Evolutionary conservation across 2,113 vertebrate species (phyloP).

Genomic region (Catharus bicknelli): DNA sequence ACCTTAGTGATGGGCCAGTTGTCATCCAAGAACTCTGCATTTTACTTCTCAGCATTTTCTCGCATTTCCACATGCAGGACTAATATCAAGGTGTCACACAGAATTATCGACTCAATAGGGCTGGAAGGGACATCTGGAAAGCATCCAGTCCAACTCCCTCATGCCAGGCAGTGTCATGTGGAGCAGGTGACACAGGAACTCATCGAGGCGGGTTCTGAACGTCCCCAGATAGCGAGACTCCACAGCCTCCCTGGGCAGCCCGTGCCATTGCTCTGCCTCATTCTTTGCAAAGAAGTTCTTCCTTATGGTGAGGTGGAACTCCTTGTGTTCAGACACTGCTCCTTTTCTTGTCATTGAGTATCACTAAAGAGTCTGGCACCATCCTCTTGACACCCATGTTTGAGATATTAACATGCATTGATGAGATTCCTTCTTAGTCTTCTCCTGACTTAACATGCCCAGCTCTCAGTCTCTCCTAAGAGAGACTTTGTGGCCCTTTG

Average conservation of each 20-base stretch:
- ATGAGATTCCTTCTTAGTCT: neutral
- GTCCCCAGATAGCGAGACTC: neutral
- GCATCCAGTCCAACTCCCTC: neutral
- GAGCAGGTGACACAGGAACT: neutral
- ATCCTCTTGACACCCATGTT: neutral
- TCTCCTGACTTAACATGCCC: neutral
- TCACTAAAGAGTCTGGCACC: neutral
- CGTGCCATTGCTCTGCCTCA: neutral
- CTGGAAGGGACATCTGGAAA: neutral
- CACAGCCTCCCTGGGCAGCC: neutral
- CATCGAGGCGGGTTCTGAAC: neutral
- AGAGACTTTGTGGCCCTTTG: too few relatives aligned
- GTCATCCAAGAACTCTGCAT: neutral
- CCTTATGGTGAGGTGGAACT: neutral
- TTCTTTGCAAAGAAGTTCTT: neutral
- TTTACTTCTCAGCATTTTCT: neutral
- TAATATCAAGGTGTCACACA: neutral
- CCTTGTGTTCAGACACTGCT: neutral
- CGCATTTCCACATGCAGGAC: neutral
- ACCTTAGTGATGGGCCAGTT: neutral
- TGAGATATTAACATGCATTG: neutral
- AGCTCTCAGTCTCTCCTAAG: neutral
- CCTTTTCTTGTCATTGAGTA: neutral
- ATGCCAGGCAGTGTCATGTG: neutral
- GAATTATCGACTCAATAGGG: neutral